A percentile compares a stretch with the other conserved stretches of the same genome.
Conservation (phyloP, 2,797 vertebrate genomes). For the Harpagifer antarcticus region DNA sequence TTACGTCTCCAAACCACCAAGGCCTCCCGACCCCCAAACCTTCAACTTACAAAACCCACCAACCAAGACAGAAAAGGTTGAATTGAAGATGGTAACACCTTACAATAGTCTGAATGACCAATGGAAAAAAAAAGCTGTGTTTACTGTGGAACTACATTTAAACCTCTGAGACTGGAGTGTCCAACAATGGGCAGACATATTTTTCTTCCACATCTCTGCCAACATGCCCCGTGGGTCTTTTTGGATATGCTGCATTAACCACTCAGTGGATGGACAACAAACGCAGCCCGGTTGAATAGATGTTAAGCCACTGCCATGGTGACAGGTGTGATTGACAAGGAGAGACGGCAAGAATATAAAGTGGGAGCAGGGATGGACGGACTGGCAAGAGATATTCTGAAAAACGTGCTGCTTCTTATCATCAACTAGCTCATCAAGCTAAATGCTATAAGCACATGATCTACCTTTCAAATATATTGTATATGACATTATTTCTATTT, state of each 20-base stretch:
- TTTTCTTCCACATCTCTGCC: constrained; percentile 59
- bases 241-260: constrained; percentile 67
- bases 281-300: constrained; percentile 32
- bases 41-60: constrained; percentile 10
- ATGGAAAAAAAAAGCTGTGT: constrained; percentile 10
- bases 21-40: not conserved
- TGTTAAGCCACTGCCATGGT: constrained; percentile 26
- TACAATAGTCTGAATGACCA: constrained; percentile 7
- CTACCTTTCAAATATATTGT: constrained; percentile 77
- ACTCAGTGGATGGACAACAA: constrained; percentile 56
- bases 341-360: constrained; percentile 35
- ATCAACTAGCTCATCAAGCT: constrained; percentile 63
- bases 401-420: constrained; percentile 68
- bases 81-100: constrained; percentile 27
- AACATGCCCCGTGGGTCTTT: constrained; percentile 57
- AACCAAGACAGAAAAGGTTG: constrained; percentile 29
- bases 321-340: constrained; percentile 37
- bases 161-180: constrained; percentile 26
- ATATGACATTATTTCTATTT: constrained; percentile 70
- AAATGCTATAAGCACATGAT: constrained; percentile 81
- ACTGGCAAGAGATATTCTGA: constrained; percentile 27
- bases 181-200: constrained; percentile 13
- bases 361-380: constrained; percentile 20
- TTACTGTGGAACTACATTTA: constrained; percentile 23
- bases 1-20: constrained; percentile 21